A percentile compares a stretch with the other conserved stretches of the same genome.
Conservation (phyloP, 2,888 invertebrate species). For the Neocrepidodera transversa region DNA sequence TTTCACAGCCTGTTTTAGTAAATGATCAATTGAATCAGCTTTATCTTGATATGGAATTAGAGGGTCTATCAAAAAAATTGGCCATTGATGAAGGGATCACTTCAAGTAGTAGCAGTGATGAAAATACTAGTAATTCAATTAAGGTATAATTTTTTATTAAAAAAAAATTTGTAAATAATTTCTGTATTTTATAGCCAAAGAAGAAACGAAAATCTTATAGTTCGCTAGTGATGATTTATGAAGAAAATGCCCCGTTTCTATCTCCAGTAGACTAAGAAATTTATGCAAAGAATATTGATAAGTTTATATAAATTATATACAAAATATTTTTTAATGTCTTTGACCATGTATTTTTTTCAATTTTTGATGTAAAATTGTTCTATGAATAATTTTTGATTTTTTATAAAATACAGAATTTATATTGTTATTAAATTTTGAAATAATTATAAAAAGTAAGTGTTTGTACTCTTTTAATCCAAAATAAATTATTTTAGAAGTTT, state of each 20-base stretch:
- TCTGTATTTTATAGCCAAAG: constrained; percentile 53
- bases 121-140: constrained; percentile 47
- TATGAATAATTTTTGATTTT: too few species aligned
- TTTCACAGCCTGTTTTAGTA: constrained; percentile 71
- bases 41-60: constrained; percentile 72
- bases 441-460: not conserved
- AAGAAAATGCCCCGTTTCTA: constrained; percentile 75
- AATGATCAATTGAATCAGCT: constrained; percentile 77
- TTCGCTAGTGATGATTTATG: constrained; percentile 71
- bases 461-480: too few species aligned
- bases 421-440: not conserved
- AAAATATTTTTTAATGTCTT: constrained; percentile 11
- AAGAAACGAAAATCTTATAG: constrained; percentile 63
- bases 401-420: too few species aligned
- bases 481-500: too few species aligned
- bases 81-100: constrained; percentile 70
- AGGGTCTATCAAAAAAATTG: constrained; percentile 66
- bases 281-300: not conserved
- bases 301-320: not conserved
- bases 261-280: constrained; percentile 53
- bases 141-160: constrained; percentile 45
- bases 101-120: constrained; percentile 61
- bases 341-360: too few species aligned
- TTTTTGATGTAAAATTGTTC: too few species aligned
- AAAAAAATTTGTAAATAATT: too few species aligned